phyloP scores from a whole-genome alignment of 1,140 invertebrate species.

The Penaeus japonicus region DNA sequence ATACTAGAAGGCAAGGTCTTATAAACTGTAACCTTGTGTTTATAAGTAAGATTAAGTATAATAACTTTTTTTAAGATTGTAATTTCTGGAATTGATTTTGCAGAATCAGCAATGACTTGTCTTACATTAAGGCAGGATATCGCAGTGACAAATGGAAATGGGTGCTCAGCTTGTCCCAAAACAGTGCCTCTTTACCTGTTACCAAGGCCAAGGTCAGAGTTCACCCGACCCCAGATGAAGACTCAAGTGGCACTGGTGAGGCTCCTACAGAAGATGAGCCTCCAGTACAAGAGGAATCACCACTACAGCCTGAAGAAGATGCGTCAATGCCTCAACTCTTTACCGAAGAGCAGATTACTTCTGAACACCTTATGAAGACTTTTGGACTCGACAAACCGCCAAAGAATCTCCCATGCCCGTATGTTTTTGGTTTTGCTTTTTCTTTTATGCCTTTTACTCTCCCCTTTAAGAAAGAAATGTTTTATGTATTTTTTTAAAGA shows the following conservation, averaged over 20 bases:
- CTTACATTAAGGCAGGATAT: constrained; percentile 48
- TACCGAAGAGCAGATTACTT: constrained; percentile 34
- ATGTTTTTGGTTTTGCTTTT: constrained; percentile 19
- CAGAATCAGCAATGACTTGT: constrained; percentile 56
- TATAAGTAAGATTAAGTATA: background rate
- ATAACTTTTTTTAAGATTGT: background rate
- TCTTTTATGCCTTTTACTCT: background rate
- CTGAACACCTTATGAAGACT: constrained; percentile 31
- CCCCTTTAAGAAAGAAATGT: background rate
- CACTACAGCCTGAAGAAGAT: background rate
- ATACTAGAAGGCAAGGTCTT: background rate
- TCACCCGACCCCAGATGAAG: background rate
- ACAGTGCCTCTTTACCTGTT: background rate
- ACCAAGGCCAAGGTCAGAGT: background rate
- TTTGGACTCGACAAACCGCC: constrained; percentile 51
- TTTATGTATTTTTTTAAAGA: background rate
- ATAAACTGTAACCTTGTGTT: background rate
- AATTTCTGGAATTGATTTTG: background rate
- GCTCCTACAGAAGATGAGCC: background rate
- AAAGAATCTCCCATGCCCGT: constrained; percentile 49
- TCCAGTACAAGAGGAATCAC: no score
- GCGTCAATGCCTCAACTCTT: background rate
- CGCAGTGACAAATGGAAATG: constrained; percentile 55
- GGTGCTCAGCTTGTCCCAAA: constrained; percentile 37
- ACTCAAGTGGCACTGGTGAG: background rate